These are phyloP conservation scores for Microcebus tavaratra DNA, from an alignment of 2,113 vertebrate species.

Conservation along the genomic window DNA sequence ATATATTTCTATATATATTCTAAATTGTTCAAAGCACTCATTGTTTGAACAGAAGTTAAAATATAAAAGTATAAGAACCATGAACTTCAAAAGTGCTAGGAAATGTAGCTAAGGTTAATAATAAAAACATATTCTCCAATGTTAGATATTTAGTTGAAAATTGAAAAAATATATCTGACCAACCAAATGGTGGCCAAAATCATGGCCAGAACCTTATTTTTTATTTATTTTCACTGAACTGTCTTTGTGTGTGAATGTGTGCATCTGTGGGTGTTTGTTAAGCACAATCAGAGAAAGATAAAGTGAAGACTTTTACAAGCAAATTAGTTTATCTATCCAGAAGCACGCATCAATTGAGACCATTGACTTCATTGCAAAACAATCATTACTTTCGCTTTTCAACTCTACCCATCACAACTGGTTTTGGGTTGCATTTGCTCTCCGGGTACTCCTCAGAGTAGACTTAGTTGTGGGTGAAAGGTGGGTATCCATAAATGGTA, in stretches of 20 bases:
- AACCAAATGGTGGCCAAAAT: background rate
- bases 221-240: background rate
- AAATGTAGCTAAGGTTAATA: background rate
- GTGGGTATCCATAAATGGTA: background rate
- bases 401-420: background rate
- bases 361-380: background rate
- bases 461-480: background rate
- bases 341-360: background rate
- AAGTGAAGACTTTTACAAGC: background rate
- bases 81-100: background rate
- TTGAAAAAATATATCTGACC: background rate
- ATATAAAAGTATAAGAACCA: background rate
- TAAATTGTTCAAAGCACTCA: background rate
- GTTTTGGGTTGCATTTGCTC: background rate
- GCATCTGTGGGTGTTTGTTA: accelerated
- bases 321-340: background rate
- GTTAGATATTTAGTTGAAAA: background rate
- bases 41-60: background rate
- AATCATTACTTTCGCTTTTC: background rate
- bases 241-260: background rate
- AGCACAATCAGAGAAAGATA: background rate
- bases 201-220: accelerated
- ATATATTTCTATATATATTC: background rate
- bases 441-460: background rate
- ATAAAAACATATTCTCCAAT: accelerated